phyloP scores from a whole-genome alignment of 2,888 invertebrate genomes.

The Epicampocera succincta region DNA sequence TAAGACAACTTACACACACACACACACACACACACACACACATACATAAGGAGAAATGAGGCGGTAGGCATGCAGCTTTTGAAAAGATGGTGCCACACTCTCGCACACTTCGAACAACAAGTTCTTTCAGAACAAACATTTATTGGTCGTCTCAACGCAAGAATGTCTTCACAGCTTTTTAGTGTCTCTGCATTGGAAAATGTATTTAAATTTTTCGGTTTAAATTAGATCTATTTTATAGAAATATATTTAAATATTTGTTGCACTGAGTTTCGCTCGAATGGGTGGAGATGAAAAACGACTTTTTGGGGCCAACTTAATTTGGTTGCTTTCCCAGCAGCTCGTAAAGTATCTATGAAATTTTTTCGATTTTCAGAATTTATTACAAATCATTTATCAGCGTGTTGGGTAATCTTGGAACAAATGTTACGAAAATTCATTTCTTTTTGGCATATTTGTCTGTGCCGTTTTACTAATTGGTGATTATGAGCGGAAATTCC shows the following conservation, averaged over 20 bases:
- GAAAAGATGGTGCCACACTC: conserved; percentile 32
- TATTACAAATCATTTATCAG: conserved; percentile 80
- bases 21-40: background rate
- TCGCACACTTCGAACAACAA: conserved; percentile 45
- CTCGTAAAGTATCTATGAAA: conserved; percentile 32
- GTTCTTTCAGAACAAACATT: conserved; percentile 42
- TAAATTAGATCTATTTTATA: conserved; percentile 62
- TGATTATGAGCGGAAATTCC: conserved; percentile 78
- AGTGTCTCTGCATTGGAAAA: background rate
- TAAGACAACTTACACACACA: conserved; percentile 5
- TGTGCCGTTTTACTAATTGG: conserved; percentile 79
- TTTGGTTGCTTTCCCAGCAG: conserved; percentile 14
- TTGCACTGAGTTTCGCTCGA: conserved; percentile 22
- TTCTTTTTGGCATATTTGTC: conserved; percentile 77
- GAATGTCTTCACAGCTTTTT: conserved; percentile 19
- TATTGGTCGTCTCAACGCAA: conserved; percentile 38
- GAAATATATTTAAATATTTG: conserved; percentile 6
- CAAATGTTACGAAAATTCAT: conserved; percentile 43
- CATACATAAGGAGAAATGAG: too few species aligned
- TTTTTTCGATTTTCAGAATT: conserved; percentile 72
- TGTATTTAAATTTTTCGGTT: conserved; percentile 65
- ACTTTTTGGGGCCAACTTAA: conserved; percentile 50
- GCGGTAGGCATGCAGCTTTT: conserved; percentile 22
- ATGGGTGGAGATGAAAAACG: conserved; percentile 37
- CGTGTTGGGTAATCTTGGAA: conserved; percentile 64